These are phyloP conservation scores for Limenitis camilla DNA, from an alignment of 2,888 invertebrate genomes.

Conservation along the genomic window DNA sequence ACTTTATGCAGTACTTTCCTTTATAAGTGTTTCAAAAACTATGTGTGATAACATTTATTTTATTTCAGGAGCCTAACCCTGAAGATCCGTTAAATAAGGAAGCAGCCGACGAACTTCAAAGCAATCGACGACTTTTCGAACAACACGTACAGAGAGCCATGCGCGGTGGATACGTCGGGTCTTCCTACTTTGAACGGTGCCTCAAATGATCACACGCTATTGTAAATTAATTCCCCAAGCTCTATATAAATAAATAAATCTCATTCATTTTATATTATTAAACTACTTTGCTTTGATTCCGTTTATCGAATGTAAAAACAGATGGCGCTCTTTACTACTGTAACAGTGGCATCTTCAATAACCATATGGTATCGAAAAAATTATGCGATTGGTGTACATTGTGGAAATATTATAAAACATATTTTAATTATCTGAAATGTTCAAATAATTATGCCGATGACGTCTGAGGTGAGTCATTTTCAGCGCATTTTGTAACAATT, in stretches of 20 bases:
- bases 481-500: too few relatives aligned
- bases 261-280: conserved; percentile 46
- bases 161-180: conserved; percentile 96
- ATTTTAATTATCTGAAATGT: too few relatives aligned
- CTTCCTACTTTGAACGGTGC: conserved; percentile 96
- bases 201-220: conserved; percentile 82
- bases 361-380: conserved; percentile 13
- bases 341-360: neutral
- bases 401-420: too few relatives aligned
- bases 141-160: conserved; percentile 97
- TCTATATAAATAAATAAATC: conserved; percentile 66
- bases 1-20: too few relatives aligned
- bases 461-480: too few relatives aligned
- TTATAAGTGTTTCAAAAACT: too few relatives aligned
- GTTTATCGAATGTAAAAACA: conserved; percentile 4
- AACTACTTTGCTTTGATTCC: conserved; percentile 1
- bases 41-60: neutral
- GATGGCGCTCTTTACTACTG: conserved; percentile 13
- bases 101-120: conserved; percentile 97
- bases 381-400: too few relatives aligned
- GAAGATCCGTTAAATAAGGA: conserved; percentile 99
- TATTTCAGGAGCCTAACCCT: conserved; percentile 93
- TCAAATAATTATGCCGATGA: too few relatives aligned
- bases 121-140: conserved; percentile 94
- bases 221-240: conserved; percentile 53